phyloP scores from a whole-genome alignment of 2,888 invertebrate species.

The Ormyrus nitidulus region DNA sequence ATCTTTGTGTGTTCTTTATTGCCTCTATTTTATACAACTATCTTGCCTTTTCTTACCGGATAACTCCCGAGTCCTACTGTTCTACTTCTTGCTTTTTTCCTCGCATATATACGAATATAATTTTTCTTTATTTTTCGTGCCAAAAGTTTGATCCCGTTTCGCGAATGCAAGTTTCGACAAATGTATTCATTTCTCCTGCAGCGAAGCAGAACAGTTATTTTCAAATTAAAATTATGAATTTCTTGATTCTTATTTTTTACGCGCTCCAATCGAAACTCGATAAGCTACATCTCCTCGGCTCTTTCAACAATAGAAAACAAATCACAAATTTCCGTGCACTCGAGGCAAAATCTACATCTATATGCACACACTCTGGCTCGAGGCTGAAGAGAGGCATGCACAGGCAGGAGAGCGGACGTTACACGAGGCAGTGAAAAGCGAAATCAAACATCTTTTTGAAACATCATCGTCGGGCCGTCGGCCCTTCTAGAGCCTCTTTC shows the following conservation, averaged over 20 bases:
- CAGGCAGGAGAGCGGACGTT: neutral
- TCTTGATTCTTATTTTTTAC: neutral
- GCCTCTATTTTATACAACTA: conserved; percentile 34
- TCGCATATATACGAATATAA: neutral
- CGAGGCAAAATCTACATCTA: conserved; percentile 6
- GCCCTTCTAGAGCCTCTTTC: conserved; percentile 12
- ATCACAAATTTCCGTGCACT: neutral
- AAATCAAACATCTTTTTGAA: conserved; percentile 55
- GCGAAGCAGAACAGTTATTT: neutral
- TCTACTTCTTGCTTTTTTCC: conserved; percentile 39
- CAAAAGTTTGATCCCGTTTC: conserved; percentile 1
- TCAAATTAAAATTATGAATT: neutral
- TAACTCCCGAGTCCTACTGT: conserved; percentile 37
- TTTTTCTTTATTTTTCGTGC: conserved; percentile 7
- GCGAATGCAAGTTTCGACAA: no score
- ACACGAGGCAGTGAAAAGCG: conserved; percentile 46
- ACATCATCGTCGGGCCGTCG: conserved; percentile 37
- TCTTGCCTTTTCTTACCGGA: conserved; percentile 1
- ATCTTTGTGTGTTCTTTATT: conserved; percentile 54
- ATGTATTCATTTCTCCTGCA: no score
- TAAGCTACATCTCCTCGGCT: no score
- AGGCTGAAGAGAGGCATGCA: neutral
- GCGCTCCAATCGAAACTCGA: no score
- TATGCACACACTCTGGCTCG: conserved; percentile 7
- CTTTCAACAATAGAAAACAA: no score